Base-by-base conservation (phyloP, 1,140 invertebrate species). In the Diabrotica undecimpunctata region DNA sequence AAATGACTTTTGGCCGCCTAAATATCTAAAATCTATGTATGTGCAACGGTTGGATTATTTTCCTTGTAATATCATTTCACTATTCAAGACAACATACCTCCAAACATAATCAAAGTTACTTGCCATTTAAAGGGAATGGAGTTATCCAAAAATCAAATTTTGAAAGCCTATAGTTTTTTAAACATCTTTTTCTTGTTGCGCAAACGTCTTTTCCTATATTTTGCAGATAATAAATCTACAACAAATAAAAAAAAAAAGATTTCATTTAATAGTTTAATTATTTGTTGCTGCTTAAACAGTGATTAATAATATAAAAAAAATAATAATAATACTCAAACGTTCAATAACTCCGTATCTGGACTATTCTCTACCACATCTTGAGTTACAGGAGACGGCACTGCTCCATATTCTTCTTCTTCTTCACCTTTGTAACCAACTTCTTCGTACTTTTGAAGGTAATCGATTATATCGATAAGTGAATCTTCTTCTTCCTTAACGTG, bases 401-500 rank as follows among this genome's bases (percentile, higher is more conserved):
- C 46, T 38, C 70, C 70, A 6, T 66, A 65, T 59, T 74, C 72
- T 36, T 72, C 75, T 7, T 71, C 65, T 12, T 76, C 79, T 25
- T 66, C 71, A 6, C 8, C n/a, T 6, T 8, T 8, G 56, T 77
- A 75, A 36, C 67, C 62, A 9, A 55, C 67, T 37, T 64, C 57
- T 39, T 73, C 78, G 54, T 79, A 77, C 5, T 72, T 62, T 62
- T 78, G 68, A 7, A 77, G 64, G 60, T 75, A 79, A 51, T 77
- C 74, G n/a, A 79, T 76, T 54, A 78, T 81, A 78, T 66, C 80
- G 53, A 64, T 75, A 70, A 64, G 37, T 7, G 77, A 78, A 56
- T 80, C 72, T 61, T 82, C 78, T 0, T 86, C 88, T 68, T 88
- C 85, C 39, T 82, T 79, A 5, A 86, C 78, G 3, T 84, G 83